These are phyloP conservation scores for Actias luna DNA, from an alignment of 2,888 invertebrate genomes.

Conservation along the genomic window DNA sequence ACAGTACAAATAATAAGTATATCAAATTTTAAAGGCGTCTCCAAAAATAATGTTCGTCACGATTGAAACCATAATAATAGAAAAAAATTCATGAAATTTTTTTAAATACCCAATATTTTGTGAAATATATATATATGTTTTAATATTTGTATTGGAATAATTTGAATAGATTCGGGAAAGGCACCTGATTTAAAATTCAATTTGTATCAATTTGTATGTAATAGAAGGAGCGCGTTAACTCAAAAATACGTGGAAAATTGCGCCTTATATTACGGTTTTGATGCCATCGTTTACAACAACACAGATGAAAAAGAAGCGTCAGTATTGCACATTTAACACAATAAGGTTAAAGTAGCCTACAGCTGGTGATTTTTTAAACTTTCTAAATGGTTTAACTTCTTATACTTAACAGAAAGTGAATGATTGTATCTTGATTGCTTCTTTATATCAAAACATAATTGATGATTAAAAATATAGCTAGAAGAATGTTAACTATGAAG, in stretches of 20 bases:
- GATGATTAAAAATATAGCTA: no score
- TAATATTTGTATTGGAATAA: background rate
- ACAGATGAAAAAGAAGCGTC: conserved; percentile 49
- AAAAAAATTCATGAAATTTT: background rate
- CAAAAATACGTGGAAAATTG: conserved; percentile 64
- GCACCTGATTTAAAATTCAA: conserved; percentile 77
- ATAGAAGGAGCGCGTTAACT: conserved; percentile 66
- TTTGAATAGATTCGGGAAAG: conserved; percentile 48
- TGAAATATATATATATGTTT: background rate
- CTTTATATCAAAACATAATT: no score
- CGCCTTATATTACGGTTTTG: conserved; percentile 53
- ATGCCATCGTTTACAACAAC: conserved; percentile 57
- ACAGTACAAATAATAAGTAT: no score
- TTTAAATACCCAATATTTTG: background rate
- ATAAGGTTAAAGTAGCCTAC: background rate
- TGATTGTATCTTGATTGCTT: no score
- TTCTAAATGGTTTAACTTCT: no score
- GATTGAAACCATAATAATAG: no score
- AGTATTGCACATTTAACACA: conserved; percentile 17
- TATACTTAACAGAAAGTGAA: no score
- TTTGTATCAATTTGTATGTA: conserved; percentile 80
- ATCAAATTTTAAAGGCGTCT: no score
- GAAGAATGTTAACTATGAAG: no score
- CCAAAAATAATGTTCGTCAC: no score
- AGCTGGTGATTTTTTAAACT: no score